Evolutionary conservation across 2,888 invertebrate species (phyloP).

Genomic region (Pammene aurita): DNA sequence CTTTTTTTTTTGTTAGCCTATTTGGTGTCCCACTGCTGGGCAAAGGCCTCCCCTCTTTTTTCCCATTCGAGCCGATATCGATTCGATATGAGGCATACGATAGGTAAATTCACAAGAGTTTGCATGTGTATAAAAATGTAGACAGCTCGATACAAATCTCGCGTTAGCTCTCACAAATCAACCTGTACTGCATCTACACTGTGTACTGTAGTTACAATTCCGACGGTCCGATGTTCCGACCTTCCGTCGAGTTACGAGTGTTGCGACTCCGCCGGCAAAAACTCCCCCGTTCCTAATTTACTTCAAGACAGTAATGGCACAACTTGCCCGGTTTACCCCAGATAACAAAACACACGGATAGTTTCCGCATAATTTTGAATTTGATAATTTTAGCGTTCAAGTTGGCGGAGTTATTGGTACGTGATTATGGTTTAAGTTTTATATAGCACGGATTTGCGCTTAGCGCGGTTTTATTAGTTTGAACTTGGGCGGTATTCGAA

Average conservation of each 20-base stretch:
- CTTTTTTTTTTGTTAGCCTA: no score
- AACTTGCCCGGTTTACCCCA: conserved; percentile 33
- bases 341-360: conserved; percentile 39
- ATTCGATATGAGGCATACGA: no score
- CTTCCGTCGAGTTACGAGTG: conserved; percentile 27
- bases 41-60: no score
- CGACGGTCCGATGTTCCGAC: conserved; percentile 27
- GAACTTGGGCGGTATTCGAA: not conserved
- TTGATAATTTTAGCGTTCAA: conserved; percentile 36
- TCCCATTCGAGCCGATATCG: no score
- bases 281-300: conserved; percentile 47
- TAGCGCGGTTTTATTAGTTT: conserved; percentile 22
- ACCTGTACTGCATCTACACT: not conserved
- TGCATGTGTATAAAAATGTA: no score
- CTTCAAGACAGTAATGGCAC: conserved; percentile 42
- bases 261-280: conserved; percentile 45
- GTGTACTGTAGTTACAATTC: conserved; percentile 26
- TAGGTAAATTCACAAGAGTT: no score
- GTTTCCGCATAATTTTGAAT: conserved; percentile 38
- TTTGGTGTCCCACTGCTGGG: no score
- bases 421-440: conserved; percentile 31
- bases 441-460: conserved; percentile 11
- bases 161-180: no score
- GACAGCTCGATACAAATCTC: no score
- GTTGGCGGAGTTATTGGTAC: conserved; percentile 35